Evolutionary conservation across 2,113 vertebrate genomes (phyloP).

Genomic region (Okapia johnstoni): DNA sequence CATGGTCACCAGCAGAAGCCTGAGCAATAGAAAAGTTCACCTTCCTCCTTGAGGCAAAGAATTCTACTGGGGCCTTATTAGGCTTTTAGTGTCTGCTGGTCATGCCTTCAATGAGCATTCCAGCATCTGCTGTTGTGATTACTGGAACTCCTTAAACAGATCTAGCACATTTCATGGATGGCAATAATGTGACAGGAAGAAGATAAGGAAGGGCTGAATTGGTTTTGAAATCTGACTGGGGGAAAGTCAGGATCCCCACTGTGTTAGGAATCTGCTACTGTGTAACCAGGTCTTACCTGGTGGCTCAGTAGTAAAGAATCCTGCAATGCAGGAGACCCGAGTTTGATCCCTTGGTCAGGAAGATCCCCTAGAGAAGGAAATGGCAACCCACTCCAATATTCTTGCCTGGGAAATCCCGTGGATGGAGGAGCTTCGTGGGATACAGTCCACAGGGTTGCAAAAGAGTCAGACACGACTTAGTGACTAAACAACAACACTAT

Average conservation of each 20-base stretch:
- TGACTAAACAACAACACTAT: neutral
- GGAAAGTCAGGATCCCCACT: neutral
- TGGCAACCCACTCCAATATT: neutral
- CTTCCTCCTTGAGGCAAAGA: neutral
- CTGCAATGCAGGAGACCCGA: neutral
- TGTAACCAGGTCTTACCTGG: neutral
- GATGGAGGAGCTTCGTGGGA: neutral
- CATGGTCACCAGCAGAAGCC: neutral
- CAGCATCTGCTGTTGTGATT: slow-evolving; percentile 28
- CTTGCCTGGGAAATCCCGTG: neutral
- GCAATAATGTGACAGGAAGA: neutral
- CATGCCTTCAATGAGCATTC: slow-evolving; percentile 22
- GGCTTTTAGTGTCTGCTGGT: neutral
- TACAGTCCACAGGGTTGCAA: neutral
- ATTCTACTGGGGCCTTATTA: slow-evolving; percentile 39
- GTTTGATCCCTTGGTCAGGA: neutral
- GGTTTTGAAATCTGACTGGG: neutral
- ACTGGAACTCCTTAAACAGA: slow-evolving; percentile 8
- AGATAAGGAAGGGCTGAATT: neutral
- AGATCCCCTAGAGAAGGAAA: neutral
- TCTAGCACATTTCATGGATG: neutral
- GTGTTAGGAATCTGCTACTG: neutral
- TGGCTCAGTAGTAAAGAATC: neutral
- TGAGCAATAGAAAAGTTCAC: slow-evolving; percentile 23
- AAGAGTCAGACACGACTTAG: neutral